phyloP scores from a whole-genome alignment of 2,113 vertebrate species.

The Tragulus kanchil region DNA sequence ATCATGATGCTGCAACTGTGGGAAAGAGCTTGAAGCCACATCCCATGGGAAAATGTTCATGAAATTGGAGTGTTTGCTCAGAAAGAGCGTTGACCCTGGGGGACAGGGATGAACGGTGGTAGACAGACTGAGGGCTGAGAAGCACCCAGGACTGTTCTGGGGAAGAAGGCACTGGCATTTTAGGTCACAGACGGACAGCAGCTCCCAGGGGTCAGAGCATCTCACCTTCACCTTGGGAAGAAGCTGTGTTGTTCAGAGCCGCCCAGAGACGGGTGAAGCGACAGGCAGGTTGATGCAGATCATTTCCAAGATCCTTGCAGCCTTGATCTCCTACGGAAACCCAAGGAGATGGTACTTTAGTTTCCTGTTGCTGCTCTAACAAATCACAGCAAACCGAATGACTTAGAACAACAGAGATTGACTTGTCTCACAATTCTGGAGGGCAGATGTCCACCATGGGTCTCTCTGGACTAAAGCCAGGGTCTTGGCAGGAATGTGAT shows the following conservation, averaged over 20 bases:
- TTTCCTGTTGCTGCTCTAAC: fast-evolving
- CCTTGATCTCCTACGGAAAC: neutral
- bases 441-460: neutral
- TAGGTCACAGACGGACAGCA: no score
- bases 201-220: neutral
- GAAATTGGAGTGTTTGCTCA: neutral
- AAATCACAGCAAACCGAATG: fast-evolving
- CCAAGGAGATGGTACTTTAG: fast-evolving
- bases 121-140: neutral
- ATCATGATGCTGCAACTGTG: fast-evolving
- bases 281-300: neutral
- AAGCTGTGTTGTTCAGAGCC: neutral
- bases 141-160: neutral
- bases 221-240: neutral
- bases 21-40: neutral
- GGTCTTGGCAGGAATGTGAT: neutral
- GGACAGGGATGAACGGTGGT: no score
- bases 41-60: neutral
- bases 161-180: neutral
- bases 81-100: neutral
- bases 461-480: neutral
- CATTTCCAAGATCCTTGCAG: neutral
- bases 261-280: neutral
- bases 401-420: neutral
- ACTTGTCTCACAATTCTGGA: no score